These are phyloP conservation scores for Molossus alvarezi DNA, from an alignment of 2,797 vertebrate genomes.

Conservation along the genomic window DNA sequence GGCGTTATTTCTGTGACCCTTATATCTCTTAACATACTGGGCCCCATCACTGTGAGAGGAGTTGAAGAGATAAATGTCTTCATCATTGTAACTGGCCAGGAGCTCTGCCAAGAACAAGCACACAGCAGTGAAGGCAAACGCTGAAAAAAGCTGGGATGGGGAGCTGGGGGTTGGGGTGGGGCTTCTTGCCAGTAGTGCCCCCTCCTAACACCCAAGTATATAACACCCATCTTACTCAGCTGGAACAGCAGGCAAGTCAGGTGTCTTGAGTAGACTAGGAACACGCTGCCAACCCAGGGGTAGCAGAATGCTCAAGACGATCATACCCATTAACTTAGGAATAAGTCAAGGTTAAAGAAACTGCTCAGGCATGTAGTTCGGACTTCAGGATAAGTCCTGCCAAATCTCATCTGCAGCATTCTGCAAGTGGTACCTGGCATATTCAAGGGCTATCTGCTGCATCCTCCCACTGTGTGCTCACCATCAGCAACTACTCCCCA, in stretches of 20 bases:
- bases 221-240: slow-evolving; percentile 65
- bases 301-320: slow-evolving; percentile 65
- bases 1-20: slow-evolving; percentile 98
- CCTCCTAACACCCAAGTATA: slow-evolving; percentile 68
- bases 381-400: slow-evolving; percentile 37
- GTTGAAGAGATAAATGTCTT: slow-evolving; percentile 98
- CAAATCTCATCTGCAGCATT: slow-evolving; percentile 31
- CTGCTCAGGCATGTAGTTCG: slow-evolving; percentile 51
- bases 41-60: slow-evolving; percentile 97
- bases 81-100: slow-evolving; percentile 97
- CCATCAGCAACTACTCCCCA: slow-evolving; percentile 58
- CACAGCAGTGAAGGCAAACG: slow-evolving; percentile 79
- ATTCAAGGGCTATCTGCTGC: slow-evolving; percentile 55
- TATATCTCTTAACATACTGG: slow-evolving; percentile 95
- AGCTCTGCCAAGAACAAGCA: slow-evolving; percentile 92
- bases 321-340: slow-evolving; percentile 39
- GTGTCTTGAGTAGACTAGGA: slow-evolving; percentile 57
- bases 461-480: slow-evolving; percentile 71
- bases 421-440: slow-evolving; percentile 46
- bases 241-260: slow-evolving; percentile 69
- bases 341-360: slow-evolving; percentile 63
- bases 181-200: slow-evolving; percentile 68
- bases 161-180: slow-evolving; percentile 56
- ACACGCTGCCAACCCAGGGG: slow-evolving; percentile 60
- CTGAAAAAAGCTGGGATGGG: slow-evolving; percentile 76